phyloP scores from a whole-genome alignment of 2,888 invertebrate genomes.

The Willowsia nigromaculata region DNA sequence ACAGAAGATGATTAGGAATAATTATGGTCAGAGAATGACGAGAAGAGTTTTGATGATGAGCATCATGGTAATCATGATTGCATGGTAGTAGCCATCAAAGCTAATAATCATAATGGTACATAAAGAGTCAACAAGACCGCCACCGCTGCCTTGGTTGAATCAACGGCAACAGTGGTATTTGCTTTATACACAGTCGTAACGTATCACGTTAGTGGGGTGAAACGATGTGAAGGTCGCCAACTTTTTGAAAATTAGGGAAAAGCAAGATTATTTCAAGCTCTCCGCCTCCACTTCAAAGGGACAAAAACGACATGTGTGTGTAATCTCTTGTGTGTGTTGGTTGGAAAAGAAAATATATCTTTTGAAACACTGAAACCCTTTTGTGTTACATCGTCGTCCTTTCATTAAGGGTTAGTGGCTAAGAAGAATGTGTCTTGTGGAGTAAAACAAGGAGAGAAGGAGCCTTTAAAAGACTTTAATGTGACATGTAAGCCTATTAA shows the following conservation, averaged over 20 bases:
- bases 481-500: slow-evolving; percentile 61
- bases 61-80: slow-evolving; percentile 35
- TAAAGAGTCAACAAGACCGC: background rate
- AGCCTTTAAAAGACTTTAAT: slow-evolving; percentile 56
- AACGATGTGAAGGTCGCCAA: slow-evolving; percentile 54
- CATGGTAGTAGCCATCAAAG: slow-evolving; percentile 13
- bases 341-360: background rate
- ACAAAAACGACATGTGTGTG: slow-evolving; percentile 11
- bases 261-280: background rate
- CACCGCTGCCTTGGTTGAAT: background rate
- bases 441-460: background rate
- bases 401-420: background rate
- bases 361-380: slow-evolving; percentile 55
- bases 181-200: background rate
- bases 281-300: background rate
- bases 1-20: slow-evolving; percentile 28
- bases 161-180: background rate
- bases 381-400: slow-evolving; percentile 40
- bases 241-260: slow-evolving; percentile 21
- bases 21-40: slow-evolving; percentile 17
- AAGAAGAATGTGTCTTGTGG: background rate
- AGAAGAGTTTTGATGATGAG: slow-evolving; percentile 18
- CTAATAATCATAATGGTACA: slow-evolving; percentile 18
- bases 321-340: background rate
- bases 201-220: background rate